phyloP scores from a whole-genome alignment of 2,113 vertebrate species.

The Mustela lutreola region DNA sequence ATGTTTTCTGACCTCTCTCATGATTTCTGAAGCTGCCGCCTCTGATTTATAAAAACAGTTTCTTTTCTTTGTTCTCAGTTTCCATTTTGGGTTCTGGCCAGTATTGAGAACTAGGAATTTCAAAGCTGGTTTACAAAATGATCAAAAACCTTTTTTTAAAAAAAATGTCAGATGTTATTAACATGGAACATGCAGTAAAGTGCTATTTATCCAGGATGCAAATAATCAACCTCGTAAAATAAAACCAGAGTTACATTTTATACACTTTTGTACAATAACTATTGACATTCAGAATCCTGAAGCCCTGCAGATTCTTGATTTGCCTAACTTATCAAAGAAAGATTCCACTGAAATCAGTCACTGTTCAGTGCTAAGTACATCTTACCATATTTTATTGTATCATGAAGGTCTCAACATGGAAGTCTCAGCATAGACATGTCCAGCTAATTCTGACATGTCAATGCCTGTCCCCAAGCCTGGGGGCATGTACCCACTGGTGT shows the following conservation, averaged over 20 bases:
- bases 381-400: neutral
- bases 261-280: slow-evolving; percentile 4
- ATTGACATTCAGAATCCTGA: slow-evolving; percentile 5
- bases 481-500: neutral
- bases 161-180: neutral
- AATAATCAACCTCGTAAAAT: slow-evolving; percentile 2
- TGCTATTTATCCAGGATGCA: slow-evolving; percentile 49
- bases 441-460: slow-evolving; percentile 33
- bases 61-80: slow-evolving; percentile 73
- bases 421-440: neutral
- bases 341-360: neutral
- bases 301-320: neutral
- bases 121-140: slow-evolving; percentile 61
- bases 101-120: slow-evolving; percentile 53
- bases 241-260: neutral
- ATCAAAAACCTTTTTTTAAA: neutral
- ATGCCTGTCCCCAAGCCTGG: neutral
- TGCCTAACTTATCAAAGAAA: slow-evolving; percentile 21
- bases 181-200: slow-evolving; percentile 9
- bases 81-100: slow-evolving; percentile 60
- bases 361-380: neutral
- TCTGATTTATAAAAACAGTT: slow-evolving; percentile 66
- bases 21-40: slow-evolving; percentile 28
- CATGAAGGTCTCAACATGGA: neutral
- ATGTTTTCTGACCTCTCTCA: slow-evolving; percentile 53